Evolutionary conservation across 2,888 invertebrate genomes (phyloP).

Genomic region (Mythimna impura): DNA sequence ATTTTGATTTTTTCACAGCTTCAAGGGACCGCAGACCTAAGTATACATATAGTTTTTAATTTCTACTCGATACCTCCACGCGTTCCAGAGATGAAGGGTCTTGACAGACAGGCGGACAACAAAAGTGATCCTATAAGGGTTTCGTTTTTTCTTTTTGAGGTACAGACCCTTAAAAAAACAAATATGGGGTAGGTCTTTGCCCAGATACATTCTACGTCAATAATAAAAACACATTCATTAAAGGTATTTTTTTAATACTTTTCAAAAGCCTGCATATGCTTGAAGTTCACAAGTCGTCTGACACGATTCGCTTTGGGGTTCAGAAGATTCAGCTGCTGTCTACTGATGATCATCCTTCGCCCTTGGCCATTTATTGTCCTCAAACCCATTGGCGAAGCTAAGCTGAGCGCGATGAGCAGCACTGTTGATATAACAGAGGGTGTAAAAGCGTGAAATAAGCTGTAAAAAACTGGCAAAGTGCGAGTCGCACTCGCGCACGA

Average conservation of each 20-base stretch:
- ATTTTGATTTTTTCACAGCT: too few species aligned
- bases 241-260: neutral
- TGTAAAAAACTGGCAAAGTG: neutral
- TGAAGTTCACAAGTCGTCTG: conserved; percentile 24
- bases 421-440: conserved; percentile 15
- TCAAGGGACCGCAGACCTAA: too few species aligned
- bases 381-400: neutral
- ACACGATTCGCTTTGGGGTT: neutral
- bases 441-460: neutral
- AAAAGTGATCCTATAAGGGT: too few species aligned
- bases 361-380: neutral
- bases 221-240: neutral
- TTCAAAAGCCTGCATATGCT: conserved; percentile 21
- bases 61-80: too few species aligned
- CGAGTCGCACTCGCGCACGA: neutral
- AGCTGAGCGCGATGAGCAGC: neutral
- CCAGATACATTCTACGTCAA: too few species aligned
- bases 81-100: too few species aligned
- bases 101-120: too few species aligned
- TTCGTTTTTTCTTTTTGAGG: too few species aligned
- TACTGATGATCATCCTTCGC: conserved; percentile 14
- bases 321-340: neutral
- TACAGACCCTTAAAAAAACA: too few species aligned
- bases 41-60: too few species aligned
- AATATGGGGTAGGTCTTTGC: too few species aligned